phyloP scores from a whole-genome alignment of 2,797 vertebrate genomes.

The Dryobates pubescens region DNA sequence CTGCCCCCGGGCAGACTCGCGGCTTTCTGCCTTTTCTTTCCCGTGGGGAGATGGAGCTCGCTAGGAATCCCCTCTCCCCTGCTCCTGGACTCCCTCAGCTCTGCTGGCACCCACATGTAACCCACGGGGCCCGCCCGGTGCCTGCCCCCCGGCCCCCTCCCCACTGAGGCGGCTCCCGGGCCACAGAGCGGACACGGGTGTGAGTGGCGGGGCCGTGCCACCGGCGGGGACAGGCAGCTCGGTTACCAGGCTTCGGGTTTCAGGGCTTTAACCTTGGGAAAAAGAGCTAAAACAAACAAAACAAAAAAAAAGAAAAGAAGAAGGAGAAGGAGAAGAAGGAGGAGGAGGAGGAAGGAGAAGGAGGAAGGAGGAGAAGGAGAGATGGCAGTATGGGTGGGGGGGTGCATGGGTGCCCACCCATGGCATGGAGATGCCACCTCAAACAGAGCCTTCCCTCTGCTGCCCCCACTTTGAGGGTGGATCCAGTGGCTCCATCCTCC shows the following conservation, averaged over 20 bases:
- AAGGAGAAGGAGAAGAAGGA: neutral
- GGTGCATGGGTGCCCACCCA: accelerated
- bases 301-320: neutral
- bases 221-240: slow-evolving; percentile 6
- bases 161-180: neutral
- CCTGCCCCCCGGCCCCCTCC: neutral
- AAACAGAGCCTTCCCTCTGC: neutral
- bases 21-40: neutral
- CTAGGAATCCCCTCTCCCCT: neutral
- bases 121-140: neutral
- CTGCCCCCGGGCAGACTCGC: neutral
- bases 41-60: neutral
- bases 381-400: accelerated
- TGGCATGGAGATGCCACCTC: accelerated
- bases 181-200: neutral
- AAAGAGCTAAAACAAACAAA: neutral
- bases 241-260: slow-evolving; percentile 46
- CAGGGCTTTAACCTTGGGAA: slow-evolving; percentile 33
- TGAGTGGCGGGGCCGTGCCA: neutral
- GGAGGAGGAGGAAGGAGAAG: neutral
- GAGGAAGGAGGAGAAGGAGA: neutral
- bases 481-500: accelerated
- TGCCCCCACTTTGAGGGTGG: too few species aligned
- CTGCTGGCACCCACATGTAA: neutral
- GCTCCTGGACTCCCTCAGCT: neutral